A percentile compares a stretch with the other conserved stretches of the same genome.
phyloP scores from a whole-genome alignment of 2,113 vertebrate genomes.

The Ailuropoda melanoleuca region DNA sequence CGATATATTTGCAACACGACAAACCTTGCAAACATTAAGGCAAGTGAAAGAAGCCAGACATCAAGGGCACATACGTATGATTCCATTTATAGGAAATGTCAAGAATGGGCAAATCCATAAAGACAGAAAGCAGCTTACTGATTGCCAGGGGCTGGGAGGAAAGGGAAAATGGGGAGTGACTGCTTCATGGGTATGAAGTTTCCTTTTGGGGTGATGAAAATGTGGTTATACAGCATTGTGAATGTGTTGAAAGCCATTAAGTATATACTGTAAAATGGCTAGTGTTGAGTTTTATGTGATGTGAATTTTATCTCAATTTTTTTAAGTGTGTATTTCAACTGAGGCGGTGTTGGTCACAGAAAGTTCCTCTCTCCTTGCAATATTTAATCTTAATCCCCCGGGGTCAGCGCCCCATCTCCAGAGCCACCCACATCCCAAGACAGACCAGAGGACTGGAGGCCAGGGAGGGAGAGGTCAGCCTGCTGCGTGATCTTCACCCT shows the following conservation, averaged over 20 bases:
- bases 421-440: neutral
- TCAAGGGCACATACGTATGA: no score
- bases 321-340: neutral
- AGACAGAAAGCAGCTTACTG: neutral
- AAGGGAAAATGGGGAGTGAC: neutral
- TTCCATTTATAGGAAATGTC: neutral
- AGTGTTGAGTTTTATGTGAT: neutral
- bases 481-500: accelerated
- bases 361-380: neutral
- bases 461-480: neutral
- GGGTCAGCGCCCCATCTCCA: neutral
- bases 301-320: neutral
- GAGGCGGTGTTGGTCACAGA: neutral
- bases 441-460: neutral
- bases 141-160: neutral
- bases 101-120: neutral
- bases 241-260: neutral
- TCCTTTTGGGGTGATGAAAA: neutral
- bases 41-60: neutral
- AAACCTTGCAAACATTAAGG: neutral
- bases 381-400: neutral
- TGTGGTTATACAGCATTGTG: neutral
- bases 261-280: neutral
- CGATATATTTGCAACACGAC: accelerated
- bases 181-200: neutral